Percentiles rank a stretch among this genome's conserved stretches.
These are phyloP conservation scores for Chironomus tentans DNA, from an alignment of 2,888 invertebrate species.

Conservation along the genomic window DNA sequence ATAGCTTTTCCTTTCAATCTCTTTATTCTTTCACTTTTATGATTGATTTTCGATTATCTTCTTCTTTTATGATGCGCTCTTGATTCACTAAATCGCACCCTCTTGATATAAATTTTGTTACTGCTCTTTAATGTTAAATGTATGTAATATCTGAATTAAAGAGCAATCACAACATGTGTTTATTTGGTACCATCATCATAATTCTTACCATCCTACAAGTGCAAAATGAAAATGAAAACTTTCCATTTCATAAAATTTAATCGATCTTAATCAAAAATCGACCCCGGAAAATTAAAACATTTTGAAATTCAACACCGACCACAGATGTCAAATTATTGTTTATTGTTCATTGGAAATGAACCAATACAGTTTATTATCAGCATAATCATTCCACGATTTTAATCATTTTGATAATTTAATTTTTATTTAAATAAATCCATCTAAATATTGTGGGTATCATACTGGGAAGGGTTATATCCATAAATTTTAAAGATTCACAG, in stretches of 20 bases:
- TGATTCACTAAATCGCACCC: background rate
- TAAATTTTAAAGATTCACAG: too few relatives aligned
- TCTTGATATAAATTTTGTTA: background rate
- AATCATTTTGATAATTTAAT: background rate
- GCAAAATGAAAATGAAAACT: background rate
- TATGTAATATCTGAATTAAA: background rate
- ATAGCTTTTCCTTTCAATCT: background rate
- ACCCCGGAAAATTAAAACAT: background rate
- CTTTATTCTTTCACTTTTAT: background rate
- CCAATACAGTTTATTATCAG: background rate
- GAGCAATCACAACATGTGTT: slow-evolving; percentile 11
- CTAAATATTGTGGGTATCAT: too few relatives aligned
- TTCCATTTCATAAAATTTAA: slow-evolving; percentile 25
- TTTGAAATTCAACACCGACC: background rate
- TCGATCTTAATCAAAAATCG: slow-evolving; percentile 18
- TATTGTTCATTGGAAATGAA: background rate
- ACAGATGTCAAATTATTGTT: background rate
- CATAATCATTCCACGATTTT: background rate
- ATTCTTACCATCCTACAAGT: background rate
- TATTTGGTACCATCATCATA: background rate
- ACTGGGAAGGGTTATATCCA: too few relatives aligned
- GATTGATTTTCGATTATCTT: background rate
- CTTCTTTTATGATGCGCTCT: background rate
- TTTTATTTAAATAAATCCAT: too few relatives aligned
- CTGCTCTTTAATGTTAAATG: too few relatives aligned